These are phyloP conservation scores for Cyclophora punctaria DNA, from an alignment of 2,888 invertebrate species.

Conservation along the genomic window DNA sequence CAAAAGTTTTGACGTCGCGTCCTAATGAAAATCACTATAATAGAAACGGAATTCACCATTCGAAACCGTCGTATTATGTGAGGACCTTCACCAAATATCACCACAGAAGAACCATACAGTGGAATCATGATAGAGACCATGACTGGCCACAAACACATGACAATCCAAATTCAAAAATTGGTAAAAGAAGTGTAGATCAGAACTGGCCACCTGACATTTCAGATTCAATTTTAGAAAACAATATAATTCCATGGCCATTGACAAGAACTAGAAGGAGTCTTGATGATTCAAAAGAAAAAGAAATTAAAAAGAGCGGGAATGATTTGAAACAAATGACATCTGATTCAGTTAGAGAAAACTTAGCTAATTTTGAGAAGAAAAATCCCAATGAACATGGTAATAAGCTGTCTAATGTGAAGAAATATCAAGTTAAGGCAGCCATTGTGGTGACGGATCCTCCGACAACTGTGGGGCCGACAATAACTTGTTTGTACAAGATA, in stretches of 20 bases:
- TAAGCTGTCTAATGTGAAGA: constrained; percentile 35
- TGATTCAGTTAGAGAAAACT: constrained; percentile 29
- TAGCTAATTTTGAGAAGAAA: constrained; percentile 34
- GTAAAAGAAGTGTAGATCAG: constrained; percentile 3
- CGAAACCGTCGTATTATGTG: constrained; percentile 59
- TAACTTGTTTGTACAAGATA: constrained; percentile 58
- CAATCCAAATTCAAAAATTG: constrained; percentile 4
- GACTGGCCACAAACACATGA: neutral
- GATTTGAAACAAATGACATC: constrained; percentile 34
- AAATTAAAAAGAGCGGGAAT: constrained; percentile 24
- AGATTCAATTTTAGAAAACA: constrained; percentile 15
- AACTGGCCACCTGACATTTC: constrained; percentile 1
- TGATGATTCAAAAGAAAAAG: constrained; percentile 41
- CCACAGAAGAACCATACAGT: constrained; percentile 58
- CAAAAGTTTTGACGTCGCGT: constrained; percentile 61
- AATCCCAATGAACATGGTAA: constrained; percentile 27
- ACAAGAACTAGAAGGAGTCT: constrained; percentile 45
- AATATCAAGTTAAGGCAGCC: constrained; percentile 42
- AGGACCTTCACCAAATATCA: constrained; percentile 67
- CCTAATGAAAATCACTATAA: constrained; percentile 56
- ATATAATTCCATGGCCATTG: constrained; percentile 12
- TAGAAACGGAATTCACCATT: constrained; percentile 51
- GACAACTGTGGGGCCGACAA: constrained; percentile 41
- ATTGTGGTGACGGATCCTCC: constrained; percentile 34
- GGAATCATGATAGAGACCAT: constrained; percentile 42